Evolutionary conservation across 2,113 vertebrate species (phyloP).

Genomic region (Tenrec ecaudatus): DNA sequence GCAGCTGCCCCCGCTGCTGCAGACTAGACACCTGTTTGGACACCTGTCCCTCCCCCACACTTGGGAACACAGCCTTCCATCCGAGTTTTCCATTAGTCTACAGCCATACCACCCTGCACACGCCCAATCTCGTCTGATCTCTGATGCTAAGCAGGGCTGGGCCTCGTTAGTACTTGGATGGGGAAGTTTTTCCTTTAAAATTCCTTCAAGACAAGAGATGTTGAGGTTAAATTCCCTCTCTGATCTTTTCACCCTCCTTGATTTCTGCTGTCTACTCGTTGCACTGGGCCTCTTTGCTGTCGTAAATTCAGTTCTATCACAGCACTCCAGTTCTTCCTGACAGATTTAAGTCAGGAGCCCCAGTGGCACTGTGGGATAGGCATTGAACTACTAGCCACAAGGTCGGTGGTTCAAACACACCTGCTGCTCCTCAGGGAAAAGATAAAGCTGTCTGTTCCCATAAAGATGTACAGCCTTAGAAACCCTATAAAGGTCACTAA

Average conservation of each 20-base stretch:
- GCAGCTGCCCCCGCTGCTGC: slow-evolving; percentile 1
- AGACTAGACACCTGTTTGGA: not conserved
- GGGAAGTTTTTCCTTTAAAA: slow-evolving; percentile 44
- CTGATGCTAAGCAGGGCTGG: too few species aligned
- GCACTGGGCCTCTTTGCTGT: not conserved
- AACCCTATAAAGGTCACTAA: too few species aligned
- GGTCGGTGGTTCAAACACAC: too few species aligned
- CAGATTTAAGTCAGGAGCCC: not conserved
- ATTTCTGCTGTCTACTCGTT: not conserved
- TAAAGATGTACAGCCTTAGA: too few species aligned
- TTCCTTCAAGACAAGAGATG: not conserved
- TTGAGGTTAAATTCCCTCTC: not conserved
- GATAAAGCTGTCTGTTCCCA: too few species aligned
- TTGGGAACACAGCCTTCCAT: slow-evolving; percentile 11
- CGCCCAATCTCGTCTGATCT: too few species aligned
- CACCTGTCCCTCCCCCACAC: not conserved
- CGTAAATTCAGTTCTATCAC: not conserved
- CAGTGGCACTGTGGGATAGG: too few species aligned
- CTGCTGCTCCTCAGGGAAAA: too few species aligned
- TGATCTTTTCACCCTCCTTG: not conserved
- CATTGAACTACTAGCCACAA: too few species aligned
- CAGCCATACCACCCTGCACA: too few species aligned
- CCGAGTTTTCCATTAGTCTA: slow-evolving; percentile 25
- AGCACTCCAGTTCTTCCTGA: not conserved
- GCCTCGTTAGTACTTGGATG: too few species aligned